Evolutionary conservation across 2,797 vertebrate species (phyloP).

Genomic region (Pitangus sulphuratus): DNA sequence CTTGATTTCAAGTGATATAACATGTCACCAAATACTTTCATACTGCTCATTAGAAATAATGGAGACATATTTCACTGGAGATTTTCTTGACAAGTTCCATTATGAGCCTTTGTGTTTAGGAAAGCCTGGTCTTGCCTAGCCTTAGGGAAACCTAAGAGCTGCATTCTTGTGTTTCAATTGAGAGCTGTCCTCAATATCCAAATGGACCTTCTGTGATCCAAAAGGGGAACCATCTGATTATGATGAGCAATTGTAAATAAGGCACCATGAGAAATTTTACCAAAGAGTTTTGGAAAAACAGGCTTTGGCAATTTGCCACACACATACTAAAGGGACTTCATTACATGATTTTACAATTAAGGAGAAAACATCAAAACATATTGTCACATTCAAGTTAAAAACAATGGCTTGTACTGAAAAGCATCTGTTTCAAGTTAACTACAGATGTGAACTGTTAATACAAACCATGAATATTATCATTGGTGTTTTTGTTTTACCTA

Average conservation of each 20-base stretch:
- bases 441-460: conserved; percentile 78
- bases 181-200: not conserved
- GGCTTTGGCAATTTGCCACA: conserved; percentile 70
- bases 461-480: conserved; percentile 70
- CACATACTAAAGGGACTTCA: conserved; percentile 57
- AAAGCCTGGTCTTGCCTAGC: not conserved
- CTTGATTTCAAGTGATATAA: not conserved
- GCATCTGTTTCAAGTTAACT: conserved; percentile 76
- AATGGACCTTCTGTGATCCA: not conserved
- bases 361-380: conserved; percentile 76
- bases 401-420: conserved; percentile 58
- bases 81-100: not conserved
- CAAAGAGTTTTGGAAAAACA: conserved; percentile 42
- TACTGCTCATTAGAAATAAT: not conserved
- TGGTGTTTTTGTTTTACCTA: conserved; percentile 62
- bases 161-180: not conserved
- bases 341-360: conserved; percentile 78
- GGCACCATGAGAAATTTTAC: conserved; percentile 49
- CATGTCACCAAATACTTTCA: not conserved
- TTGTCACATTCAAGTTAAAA: conserved; percentile 75
- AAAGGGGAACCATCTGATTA: conserved; percentile 1
- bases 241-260: not conserved
- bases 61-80: not conserved
- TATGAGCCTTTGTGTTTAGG: not conserved
- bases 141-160: not conserved